These are phyloP conservation scores for rabbit (Oryctolagus cuniculus) DNA, from an alignment of 2,113 vertebrate species.

Conservation along the genomic window DNA sequence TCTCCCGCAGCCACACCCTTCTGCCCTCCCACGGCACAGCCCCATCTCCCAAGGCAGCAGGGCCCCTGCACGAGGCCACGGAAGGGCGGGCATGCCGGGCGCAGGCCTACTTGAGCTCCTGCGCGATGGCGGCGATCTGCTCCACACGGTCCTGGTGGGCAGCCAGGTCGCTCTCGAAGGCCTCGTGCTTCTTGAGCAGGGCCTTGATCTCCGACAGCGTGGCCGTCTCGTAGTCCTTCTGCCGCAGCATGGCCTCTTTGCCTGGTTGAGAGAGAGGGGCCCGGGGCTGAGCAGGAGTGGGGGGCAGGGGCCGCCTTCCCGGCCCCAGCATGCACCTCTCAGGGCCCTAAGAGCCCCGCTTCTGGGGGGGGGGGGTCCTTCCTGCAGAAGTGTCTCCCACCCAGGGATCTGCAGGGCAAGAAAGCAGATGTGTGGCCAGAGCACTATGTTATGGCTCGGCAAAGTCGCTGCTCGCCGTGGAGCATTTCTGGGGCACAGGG, in stretches of 20 bases:
- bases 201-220: constrained; percentile 98
- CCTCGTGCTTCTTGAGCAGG: constrained; percentile 98
- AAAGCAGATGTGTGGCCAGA: accelerated
- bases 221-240: constrained; percentile 95
- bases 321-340: neutral
- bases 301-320: neutral
- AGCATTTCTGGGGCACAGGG: accelerated
- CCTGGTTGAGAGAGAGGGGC: constrained; percentile 85
- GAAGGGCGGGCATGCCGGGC: accelerated
- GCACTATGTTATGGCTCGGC: accelerated
- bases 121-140: constrained; percentile 98
- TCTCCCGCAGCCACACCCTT: neutral
- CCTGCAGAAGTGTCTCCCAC: neutral
- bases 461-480: neutral
- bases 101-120: constrained; percentile 95
- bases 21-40: too few relatives aligned
- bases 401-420: accelerated
- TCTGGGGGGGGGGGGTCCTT: neutral
- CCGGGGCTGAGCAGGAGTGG: neutral
- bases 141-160: constrained; percentile 99
- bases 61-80: accelerated
- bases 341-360: neutral
- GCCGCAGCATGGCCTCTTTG: constrained; percentile 96
- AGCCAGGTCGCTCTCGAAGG: constrained; percentile 98
- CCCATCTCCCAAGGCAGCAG: neutral